Percentiles rank a stretch among this genome's conserved stretches.
These are phyloP conservation scores for Campoplex capitator DNA, from an alignment of 2,888 invertebrate genomes.

Conservation along the genomic window DNA sequence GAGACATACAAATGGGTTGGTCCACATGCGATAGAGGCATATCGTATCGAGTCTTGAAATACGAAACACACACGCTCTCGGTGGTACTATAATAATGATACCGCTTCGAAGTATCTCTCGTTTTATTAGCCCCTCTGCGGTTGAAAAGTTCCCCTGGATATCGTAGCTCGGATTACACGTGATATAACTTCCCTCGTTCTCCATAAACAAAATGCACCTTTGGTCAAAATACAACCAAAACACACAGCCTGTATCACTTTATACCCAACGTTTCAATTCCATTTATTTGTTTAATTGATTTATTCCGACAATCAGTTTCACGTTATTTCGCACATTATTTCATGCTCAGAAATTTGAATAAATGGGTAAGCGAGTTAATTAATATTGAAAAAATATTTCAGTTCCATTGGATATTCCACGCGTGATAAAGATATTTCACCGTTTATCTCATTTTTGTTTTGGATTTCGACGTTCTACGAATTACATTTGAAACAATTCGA, in stretches of 20 bases:
- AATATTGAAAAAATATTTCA: neutral
- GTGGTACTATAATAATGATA: constrained; percentile 63
- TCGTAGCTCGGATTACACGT: constrained; percentile 33
- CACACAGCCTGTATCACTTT: neutral
- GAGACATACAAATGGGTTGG: constrained; percentile 16
- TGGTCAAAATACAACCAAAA: constrained; percentile 19
- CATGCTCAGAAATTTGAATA: neutral
- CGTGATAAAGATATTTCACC: neutral
- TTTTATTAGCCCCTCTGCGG: constrained; percentile 61
- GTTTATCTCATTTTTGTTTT: neutral
- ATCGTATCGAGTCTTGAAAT: constrained; percentile 46
- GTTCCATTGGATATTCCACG: neutral
- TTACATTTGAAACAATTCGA: neutral
- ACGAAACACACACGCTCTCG: constrained; percentile 48
- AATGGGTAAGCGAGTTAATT: neutral
- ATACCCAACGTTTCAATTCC: constrained; percentile 12
- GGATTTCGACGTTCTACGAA: neutral
- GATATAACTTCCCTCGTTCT: constrained; percentile 19
- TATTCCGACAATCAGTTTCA: constrained; percentile 17
- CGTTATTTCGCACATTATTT: neutral
- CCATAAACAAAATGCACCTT: constrained; percentile 6
- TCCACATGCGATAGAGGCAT: constrained; percentile 18
- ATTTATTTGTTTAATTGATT: constrained; percentile 44
- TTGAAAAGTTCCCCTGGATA: constrained; percentile 43
- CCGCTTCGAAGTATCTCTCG: constrained; percentile 49